A percentile compares a stretch with the other conserved stretches of the same genome.
Conservation (phyloP, 2,113 vertebrate genomes). For the Nyctereutes procyonoides region DNA sequence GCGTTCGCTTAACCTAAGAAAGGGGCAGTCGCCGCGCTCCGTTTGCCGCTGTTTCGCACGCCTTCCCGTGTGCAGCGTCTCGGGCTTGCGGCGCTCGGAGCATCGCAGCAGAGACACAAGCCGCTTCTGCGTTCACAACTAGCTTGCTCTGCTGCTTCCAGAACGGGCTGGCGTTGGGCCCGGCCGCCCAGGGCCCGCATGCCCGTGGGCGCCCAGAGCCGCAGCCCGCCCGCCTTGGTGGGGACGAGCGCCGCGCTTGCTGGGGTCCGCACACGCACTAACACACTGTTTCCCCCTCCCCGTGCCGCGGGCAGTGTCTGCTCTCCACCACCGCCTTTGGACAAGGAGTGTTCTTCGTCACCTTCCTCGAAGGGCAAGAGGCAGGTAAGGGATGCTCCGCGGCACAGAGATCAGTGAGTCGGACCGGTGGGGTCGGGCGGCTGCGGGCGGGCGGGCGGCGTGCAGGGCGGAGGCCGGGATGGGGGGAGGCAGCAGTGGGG, state of each 20-base stretch:
- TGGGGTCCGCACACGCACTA: not conserved
- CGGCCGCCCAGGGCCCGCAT: too few relatives aligned
- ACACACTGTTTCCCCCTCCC: slow-evolving; percentile 2
- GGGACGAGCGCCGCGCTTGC: too few relatives aligned
- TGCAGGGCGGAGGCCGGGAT: too few relatives aligned
- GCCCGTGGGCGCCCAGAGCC: too few relatives aligned
- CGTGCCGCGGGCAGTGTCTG: slow-evolving; percentile 80
- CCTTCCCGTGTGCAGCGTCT: not conserved
- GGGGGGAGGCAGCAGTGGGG: too few relatives aligned
- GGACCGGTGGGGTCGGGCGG: too few relatives aligned
- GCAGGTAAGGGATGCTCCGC: slow-evolving; percentile 81
- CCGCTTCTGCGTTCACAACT: slow-evolving; percentile 54
- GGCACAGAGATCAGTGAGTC: too few relatives aligned
- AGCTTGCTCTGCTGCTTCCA: not conserved
- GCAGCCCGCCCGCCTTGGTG: too few relatives aligned
- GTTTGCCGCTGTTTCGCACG: not conserved
- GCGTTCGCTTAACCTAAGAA: slow-evolving; percentile 47
- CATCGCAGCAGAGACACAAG: slow-evolving; percentile 21
- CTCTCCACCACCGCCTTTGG: slow-evolving; percentile 88
- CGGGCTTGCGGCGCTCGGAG: slow-evolving; percentile 54
- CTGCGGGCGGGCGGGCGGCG: too few relatives aligned
- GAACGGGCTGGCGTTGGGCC: not conserved
- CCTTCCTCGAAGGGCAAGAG: slow-evolving; percentile 86
- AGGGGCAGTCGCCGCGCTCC: not conserved
- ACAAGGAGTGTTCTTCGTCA: slow-evolving; percentile 87